These are phyloP conservation scores for Engystomops pustulosus DNA, from an alignment of 2,113 vertebrate species.

Conservation along the genomic window DNA sequence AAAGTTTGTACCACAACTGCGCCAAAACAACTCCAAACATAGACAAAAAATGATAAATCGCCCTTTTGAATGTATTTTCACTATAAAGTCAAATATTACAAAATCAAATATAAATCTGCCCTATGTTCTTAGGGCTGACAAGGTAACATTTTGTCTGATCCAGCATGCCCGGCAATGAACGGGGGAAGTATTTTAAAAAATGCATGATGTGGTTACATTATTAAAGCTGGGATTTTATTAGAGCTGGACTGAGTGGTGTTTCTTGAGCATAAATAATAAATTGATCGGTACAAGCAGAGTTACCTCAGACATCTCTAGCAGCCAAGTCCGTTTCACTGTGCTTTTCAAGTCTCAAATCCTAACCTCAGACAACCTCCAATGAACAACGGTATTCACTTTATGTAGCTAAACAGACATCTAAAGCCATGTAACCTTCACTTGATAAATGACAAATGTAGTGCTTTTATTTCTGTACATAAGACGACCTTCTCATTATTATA, in stretches of 20 bases:
- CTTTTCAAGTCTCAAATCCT: slow-evolving; percentile 22
- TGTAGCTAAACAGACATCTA: not conserved
- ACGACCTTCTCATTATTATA: not conserved
- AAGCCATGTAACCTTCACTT: not conserved
- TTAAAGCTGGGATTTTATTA: slow-evolving; percentile 41
- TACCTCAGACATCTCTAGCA: slow-evolving; percentile 32
- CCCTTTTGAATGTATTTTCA: not conserved
- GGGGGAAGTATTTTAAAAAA: slow-evolving; percentile 16
- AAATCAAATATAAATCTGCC: not conserved
- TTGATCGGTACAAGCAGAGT: slow-evolving; percentile 34
- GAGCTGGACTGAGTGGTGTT: slow-evolving; percentile 34
- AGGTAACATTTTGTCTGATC: slow-evolving; percentile 35
- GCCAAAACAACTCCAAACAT: no score
- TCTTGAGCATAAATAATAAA: slow-evolving; percentile 48
- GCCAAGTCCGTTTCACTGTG: slow-evolving; percentile 34
- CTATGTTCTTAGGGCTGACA: not conserved
- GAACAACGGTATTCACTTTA: slow-evolving; percentile 30
- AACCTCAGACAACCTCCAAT: slow-evolving; percentile 46
- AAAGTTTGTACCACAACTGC: no score
- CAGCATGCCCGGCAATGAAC: slow-evolving; percentile 16
- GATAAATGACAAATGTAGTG: not conserved
- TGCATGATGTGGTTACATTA: slow-evolving; percentile 52
- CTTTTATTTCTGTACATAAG: not conserved
- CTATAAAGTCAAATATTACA: not conserved
- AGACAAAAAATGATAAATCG: no score